Evolutionary conservation across 2,113 vertebrate genomes (phyloP).

Genomic region (Hemichromis elongatus): DNA sequence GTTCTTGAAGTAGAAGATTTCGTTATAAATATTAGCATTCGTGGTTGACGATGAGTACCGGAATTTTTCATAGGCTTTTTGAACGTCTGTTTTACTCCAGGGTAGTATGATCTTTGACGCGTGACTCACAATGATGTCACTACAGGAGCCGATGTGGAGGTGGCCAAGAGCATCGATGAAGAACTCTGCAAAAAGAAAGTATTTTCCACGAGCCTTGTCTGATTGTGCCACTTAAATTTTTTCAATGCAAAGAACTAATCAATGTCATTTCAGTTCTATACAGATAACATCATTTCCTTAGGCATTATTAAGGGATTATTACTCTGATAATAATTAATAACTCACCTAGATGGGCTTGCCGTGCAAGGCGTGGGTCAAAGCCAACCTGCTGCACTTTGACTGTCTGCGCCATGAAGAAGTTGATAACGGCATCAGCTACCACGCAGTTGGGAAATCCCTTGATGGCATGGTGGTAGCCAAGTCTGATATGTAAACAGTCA

Average conservation of each 20-base stretch:
- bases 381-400: conserved; percentile 82
- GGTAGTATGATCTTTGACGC: conserved; percentile 87
- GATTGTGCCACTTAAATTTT: background rate
- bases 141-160: conserved; percentile 86
- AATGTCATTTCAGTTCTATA: background rate
- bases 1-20: conserved; percentile 84
- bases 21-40: conserved; percentile 25
- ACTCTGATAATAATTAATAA: background rate
- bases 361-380: conserved; percentile 82
- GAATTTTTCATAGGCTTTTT: conserved; percentile 79
- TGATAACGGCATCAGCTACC: conserved; percentile 84
- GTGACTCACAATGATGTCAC: conserved; percentile 81
- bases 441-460: conserved; percentile 84
- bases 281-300: background rate
- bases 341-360: conserved; percentile 83
- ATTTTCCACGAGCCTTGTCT: background rate
- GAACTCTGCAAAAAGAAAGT: conserved; percentile 75
- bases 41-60: conserved; percentile 64
- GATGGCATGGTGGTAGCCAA: conserved; percentile 80
- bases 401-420: conserved; percentile 88
- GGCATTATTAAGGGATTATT: background rate
- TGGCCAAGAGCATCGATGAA: conserved; percentile 85
- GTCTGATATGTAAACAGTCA: conserved; percentile 76
- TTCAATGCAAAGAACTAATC: background rate
- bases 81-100: conserved; percentile 71